These are phyloP conservation scores for Andricus grossulariae DNA, from an alignment of 1,140 invertebrate genomes.

Conservation along the genomic window DNA sequence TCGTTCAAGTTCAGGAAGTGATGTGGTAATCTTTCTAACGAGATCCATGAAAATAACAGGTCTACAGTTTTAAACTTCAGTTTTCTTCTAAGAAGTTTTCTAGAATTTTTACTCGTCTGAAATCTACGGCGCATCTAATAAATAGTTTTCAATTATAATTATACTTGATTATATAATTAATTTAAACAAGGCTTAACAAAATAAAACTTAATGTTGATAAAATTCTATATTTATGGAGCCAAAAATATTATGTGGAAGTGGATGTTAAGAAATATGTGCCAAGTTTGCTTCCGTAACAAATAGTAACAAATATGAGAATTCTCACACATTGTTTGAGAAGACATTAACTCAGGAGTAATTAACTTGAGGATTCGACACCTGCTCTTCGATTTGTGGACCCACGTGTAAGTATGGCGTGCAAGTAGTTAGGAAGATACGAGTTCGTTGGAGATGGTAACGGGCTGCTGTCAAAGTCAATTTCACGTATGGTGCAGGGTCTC, in stretches of 20 bases:
- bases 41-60: not conserved
- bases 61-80: not conserved
- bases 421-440: conserved; percentile 41
- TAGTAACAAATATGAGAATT: too few species aligned
- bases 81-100: not conserved
- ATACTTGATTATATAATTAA: too few species aligned
- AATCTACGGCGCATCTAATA: too few species aligned
- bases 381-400: conserved; percentile 15
- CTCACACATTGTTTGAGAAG: too few species aligned
- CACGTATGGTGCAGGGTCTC: conserved; percentile 32
- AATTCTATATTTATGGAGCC: too few species aligned
- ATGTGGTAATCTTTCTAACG: not conserved
- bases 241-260: too few species aligned
- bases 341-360: too few species aligned
- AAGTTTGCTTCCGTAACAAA: too few species aligned
- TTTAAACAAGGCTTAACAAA: too few species aligned
- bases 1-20: not conserved
- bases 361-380: not conserved
- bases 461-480: conserved; percentile 52
- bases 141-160: too few species aligned
- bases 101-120: not conserved
- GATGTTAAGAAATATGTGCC: too few species aligned
- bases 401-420: conserved; percentile 49
- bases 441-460: conserved; percentile 41
- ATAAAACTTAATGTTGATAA: too few species aligned